phyloP scores from a whole-genome alignment of 2,888 invertebrate species.

The Ctenicera cuprea region DNA sequence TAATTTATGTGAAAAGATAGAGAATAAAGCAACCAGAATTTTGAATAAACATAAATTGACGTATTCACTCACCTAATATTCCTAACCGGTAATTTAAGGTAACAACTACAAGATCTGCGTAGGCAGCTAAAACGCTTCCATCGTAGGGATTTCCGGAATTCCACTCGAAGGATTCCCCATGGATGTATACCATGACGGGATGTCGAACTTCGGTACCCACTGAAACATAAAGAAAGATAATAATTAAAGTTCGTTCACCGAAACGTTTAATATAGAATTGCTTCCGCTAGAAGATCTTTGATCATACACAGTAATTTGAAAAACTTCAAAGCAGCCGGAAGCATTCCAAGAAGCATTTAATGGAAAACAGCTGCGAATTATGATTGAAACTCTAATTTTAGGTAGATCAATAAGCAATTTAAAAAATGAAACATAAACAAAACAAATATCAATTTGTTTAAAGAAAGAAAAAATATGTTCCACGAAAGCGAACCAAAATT shows the following conservation, averaged over 20 bases:
- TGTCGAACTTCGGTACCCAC: slow-evolving; percentile 76
- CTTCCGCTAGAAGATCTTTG: neutral
- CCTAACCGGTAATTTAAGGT: slow-evolving; percentile 98
- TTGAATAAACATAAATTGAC: slow-evolving; percentile 18
- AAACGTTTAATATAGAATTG: too few species aligned
- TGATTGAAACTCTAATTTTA: too few species aligned
- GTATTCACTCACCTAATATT: slow-evolving; percentile 80
- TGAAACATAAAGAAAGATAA: slow-evolving; percentile 65
- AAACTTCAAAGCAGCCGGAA: neutral
- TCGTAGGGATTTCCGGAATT: slow-evolving; percentile 98
- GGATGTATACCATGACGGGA: slow-evolving; percentile 89
- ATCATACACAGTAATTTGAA: neutral
- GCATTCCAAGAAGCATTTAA: too few species aligned
- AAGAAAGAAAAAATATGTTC: too few species aligned
- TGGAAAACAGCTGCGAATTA: neutral
- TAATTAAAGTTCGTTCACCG: neutral
- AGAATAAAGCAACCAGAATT: neutral
- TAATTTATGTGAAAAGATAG: too few species aligned
- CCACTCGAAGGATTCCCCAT: slow-evolving; percentile 94
- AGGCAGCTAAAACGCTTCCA: slow-evolving; percentile 94
- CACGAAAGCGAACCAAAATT: too few species aligned
- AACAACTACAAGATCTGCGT: slow-evolving; percentile 93
- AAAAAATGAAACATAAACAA: too few species aligned
- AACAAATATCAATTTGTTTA: too few species aligned
- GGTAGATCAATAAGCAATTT: too few species aligned